Base-by-base conservation (phyloP, 2,888 invertebrate species). In the Amaurobius ferox region DNA sequence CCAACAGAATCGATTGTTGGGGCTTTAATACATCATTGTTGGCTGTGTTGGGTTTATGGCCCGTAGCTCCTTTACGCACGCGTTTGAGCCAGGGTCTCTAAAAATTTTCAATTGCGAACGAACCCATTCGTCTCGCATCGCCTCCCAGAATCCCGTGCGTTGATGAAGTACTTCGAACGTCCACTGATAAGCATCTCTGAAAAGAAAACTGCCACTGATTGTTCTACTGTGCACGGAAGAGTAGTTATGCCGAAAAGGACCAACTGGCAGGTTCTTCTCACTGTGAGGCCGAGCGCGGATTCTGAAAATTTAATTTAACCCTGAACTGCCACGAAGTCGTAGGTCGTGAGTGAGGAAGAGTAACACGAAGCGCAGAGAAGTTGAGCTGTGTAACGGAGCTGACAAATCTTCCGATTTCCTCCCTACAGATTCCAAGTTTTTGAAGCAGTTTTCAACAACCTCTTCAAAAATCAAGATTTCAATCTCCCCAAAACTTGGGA, bases 121-220 rank as follows among this genome's bases (percentile, higher is more conserved):
- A 83, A 83, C 81, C 73, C 77, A 85, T 85, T 85, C 83, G 83
- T 77, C 55, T 39, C 83, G 83, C 77, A 72, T 78, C 77, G 77
- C 40, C 77, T 72, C 1, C 23, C 66, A 16, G 71, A 72, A 67
- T 85, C 40, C 77, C 77, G 83, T 85, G 83, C 71, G 48, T 23
- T 55, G 64, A 44, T 71, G 76, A 55, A 55, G 55, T 55, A 73
- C 73, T 72, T 23, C 55, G 3, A 79, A 71, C 73, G 66, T 80
- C 79, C 55, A 70, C 55, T 40, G 83, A 85, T 85, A 77, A 85
- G 30, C 39, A 85, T 83, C 83, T 77, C 66, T 67, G 77, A 76
- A 76, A 78, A 85, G 83, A 66, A 66, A 77, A 71, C 72, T 85
- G 83, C 83, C 83, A 85, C 71, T 85, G 83, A 85, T 85, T 85